phyloP scores from a whole-genome alignment of 2,888 invertebrate species.

The Megastigmus dorsalis region DNA sequence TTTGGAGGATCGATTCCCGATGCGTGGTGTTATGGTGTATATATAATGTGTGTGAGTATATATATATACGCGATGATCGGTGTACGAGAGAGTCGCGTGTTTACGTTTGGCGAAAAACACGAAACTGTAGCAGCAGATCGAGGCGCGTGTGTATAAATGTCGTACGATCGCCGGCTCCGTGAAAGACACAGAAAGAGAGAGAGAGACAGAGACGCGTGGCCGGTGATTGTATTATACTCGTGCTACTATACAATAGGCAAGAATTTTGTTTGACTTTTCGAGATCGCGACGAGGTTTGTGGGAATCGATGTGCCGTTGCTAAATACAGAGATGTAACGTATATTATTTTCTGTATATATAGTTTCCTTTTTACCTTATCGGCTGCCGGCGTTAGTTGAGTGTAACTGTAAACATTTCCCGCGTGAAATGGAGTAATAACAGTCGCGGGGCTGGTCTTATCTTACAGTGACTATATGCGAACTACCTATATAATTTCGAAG shows the following conservation, averaged over 20 bases:
- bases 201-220: background rate
- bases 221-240: background rate
- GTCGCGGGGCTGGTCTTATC: too few species aligned
- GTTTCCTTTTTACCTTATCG: too few species aligned
- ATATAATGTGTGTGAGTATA: background rate
- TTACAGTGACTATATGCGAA: too few species aligned
- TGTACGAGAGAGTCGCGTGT: conserved; percentile 16
- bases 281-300: background rate
- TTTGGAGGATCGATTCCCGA: conserved; percentile 1
- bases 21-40: background rate
- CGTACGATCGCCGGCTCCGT: background rate
- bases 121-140: background rate
- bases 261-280: too few species aligned
- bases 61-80: background rate
- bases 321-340: too few species aligned
- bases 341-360: too few species aligned
- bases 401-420: too few species aligned
- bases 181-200: background rate
- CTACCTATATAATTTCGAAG: too few species aligned
- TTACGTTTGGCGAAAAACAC: conserved; percentile 35
- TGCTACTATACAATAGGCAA: background rate
- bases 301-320: too few species aligned
- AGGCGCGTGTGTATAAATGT: background rate
- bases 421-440: too few species aligned
- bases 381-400: too few species aligned